Percentiles rank a stretch among this genome's conserved stretches.
Conservation (phyloP, 1,140 invertebrate genomes). For the Lethocerus indicus region DNA sequence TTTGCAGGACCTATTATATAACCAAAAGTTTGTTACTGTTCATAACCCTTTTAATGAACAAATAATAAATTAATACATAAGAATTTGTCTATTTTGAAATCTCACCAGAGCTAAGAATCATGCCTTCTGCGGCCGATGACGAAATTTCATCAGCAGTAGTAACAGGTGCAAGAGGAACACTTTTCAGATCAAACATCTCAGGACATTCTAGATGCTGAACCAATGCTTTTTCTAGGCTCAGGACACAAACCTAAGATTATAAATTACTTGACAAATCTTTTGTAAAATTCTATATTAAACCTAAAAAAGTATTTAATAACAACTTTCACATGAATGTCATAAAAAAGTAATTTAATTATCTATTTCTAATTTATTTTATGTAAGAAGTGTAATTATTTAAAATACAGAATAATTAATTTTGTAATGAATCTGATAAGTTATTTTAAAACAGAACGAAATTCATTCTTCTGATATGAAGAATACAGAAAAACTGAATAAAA, state of each 20-base stretch:
- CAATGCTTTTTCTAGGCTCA: conserved; percentile 72
- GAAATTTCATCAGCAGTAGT: conserved; percentile 30
- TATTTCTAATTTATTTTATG: too few species aligned
- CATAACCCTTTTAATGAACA: background rate
- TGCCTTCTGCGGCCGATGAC: conserved; percentile 22
- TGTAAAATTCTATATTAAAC: background rate
- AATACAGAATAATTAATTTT: too few species aligned
- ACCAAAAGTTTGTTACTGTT: conserved; percentile 5
- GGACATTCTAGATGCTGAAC: conserved; percentile 64
- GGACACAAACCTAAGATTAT: conserved; percentile 58
- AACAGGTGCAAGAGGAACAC: conserved; percentile 55
- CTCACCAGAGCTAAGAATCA: background rate
- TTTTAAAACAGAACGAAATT: too few species aligned
- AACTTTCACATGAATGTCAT: background rate
- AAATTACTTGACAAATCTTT: background rate
- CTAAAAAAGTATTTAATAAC: background rate
- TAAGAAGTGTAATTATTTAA: too few species aligned
- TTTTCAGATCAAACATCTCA: conserved; percentile 73
- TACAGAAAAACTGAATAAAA: background rate
- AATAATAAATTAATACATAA: background rate
- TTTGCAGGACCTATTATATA: conserved; percentile 7
- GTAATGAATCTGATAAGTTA: too few species aligned
- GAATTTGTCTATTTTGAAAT: too few species aligned
- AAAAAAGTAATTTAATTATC: background rate
- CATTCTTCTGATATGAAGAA: too few species aligned